Evolutionary conservation across 2,888 invertebrate genomes (phyloP), one percentile per base, ranked within the genome.

Genomic region (Charanyca ferruginea): DNA sequence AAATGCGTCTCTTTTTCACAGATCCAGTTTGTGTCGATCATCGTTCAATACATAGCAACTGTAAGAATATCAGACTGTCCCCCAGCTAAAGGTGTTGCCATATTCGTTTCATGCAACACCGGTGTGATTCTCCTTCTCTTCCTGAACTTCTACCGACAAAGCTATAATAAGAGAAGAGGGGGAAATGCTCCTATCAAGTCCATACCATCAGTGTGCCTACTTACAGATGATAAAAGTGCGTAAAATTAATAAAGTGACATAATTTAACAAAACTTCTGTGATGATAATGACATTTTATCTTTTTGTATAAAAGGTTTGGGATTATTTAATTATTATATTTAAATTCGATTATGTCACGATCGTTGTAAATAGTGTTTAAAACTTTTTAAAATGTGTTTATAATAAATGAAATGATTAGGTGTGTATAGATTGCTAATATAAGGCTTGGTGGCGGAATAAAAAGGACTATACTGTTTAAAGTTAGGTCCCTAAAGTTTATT

Each of bases 11-110:
- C 54, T 32, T 45, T 58, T 77, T 66, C 73, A 79, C 93, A 97
- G 97, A 90, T 96, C 3, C 97, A 97, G 84, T 97, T 97, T 77
- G 93, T 96, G 41, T 96, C 97, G 22, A 96, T 97, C 77, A 93
- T 97, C 53, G 78, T 96, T 0, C 97, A 97, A 77, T 96, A 96
- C 77, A 54, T 93, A 7, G 18, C 92, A 0, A 87, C 95, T 51
- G 90, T 96, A 0, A 90, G 92, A 6, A 88, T 94, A 9, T 96
- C 96, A 64, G 96, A 97, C 1, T 97, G 97, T 80, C 96, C 96
- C 18, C 96, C 96, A 1, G 96, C 97, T 0, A 96, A 94, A 83
- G 91, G 94, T 0, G 89, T 97, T 0, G 94, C 96, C 0, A 88
- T 93, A n/a, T 96, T 97, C 79, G 94, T 97, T 23, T 90, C 93